Evolutionary conservation across 92 coral and sea anemone genomes (phyloP).

Genomic region (Nematostella vectensis): DNA sequence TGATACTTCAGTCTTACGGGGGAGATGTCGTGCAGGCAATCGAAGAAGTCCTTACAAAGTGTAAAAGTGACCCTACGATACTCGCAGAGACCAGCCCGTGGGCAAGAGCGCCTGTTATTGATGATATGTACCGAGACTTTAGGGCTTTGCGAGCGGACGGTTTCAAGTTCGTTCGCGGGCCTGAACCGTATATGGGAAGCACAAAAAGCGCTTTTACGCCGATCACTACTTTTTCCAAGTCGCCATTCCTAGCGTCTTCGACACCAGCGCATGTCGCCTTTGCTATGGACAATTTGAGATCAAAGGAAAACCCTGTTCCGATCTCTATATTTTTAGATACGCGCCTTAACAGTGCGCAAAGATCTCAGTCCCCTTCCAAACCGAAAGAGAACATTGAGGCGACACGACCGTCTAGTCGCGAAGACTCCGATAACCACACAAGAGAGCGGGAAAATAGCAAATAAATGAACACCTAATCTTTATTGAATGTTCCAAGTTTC

Average conservation of each 20-base stretch:
- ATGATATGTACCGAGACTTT: constrained; percentile 57
- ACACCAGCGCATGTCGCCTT: constrained; percentile 49
- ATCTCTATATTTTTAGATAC: constrained; percentile 57
- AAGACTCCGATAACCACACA: not conserved
- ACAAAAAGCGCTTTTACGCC: constrained; percentile 80
- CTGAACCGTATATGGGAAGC: constrained; percentile 58
- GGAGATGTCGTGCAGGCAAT: constrained; percentile 94
- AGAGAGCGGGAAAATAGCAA: constrained; percentile 2
- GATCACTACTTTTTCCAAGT: constrained; percentile 49
- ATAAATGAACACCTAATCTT: not conserved
- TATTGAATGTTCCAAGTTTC: not conserved
- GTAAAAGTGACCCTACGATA: constrained; percentile 60
- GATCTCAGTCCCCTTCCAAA: constrained; percentile 8
- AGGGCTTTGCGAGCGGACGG: constrained; percentile 45
- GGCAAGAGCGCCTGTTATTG: constrained; percentile 37
- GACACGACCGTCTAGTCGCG: not conserved
- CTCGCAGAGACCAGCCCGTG: constrained; percentile 64
- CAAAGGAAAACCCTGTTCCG: constrained; percentile 47
- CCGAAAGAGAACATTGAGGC: constrained; percentile 11
- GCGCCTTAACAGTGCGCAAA: constrained; percentile 20
- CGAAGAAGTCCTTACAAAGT: constrained; percentile 79
- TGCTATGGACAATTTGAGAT: constrained; percentile 44
- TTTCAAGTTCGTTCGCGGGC: constrained; percentile 49
- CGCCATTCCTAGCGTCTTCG: constrained; percentile 44
- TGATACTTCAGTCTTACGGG: constrained; percentile 85